Percentiles rank a stretch among this genome's conserved stretches.
These are phyloP conservation scores for Caenorhabditis japonica DNA, from an alignment of 2,888 invertebrate genomes.

Conservation along the genomic window DNA sequence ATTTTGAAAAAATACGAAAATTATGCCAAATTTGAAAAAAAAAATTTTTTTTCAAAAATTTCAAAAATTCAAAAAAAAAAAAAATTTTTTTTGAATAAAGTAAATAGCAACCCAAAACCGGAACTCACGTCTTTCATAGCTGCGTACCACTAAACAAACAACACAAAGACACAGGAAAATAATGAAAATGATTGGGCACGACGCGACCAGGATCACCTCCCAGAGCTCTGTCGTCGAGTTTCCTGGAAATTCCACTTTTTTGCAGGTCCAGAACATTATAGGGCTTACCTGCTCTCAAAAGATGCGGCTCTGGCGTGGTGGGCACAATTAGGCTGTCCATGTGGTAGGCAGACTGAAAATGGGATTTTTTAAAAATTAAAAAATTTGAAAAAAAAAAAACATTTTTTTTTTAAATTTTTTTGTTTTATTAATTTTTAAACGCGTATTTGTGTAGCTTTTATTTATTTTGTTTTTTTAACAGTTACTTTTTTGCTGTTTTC, in stretches of 20 bases:
- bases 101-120: too few relatives aligned
- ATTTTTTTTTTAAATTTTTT: neutral
- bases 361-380: neutral
- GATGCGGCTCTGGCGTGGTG: constrained; percentile 40
- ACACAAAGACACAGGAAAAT: constrained; percentile 53
- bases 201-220: constrained; percentile 55
- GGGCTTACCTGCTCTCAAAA: constrained; percentile 13
- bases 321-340: constrained; percentile 54
- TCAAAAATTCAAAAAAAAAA: too few relatives aligned
- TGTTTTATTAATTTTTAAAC: too few relatives aligned
- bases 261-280: neutral
- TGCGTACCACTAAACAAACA: constrained; percentile 48
- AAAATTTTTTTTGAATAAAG: constrained; percentile 3
- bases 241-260: constrained; percentile 12
- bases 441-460: too few relatives aligned
- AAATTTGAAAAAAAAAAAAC: neutral
- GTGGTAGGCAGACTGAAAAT: constrained; percentile 46
- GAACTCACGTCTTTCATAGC: constrained; percentile 52
- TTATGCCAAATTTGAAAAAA: too few relatives aligned
- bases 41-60: too few relatives aligned
- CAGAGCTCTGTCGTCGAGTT: constrained; percentile 44
- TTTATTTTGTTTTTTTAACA: too few relatives aligned
- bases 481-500: too few relatives aligned
- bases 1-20: too few relatives aligned
- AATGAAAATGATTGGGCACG: constrained; percentile 53